Conservation (phyloP, 2,888 invertebrate genomes). For the Mesopsocus fuscifrons region DNA sequence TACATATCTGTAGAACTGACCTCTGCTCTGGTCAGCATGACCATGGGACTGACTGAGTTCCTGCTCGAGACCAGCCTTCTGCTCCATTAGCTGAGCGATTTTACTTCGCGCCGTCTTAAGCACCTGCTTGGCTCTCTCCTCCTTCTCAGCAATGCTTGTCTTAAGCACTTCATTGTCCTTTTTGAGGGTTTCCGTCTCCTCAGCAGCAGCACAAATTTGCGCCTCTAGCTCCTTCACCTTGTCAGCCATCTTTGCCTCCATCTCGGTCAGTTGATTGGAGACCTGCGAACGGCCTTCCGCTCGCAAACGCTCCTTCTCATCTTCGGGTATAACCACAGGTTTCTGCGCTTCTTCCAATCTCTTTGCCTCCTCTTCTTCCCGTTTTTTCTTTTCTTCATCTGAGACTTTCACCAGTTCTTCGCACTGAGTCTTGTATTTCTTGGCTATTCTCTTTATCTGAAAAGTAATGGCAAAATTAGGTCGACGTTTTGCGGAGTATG, state of each 20-base stretch:
- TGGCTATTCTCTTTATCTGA: conserved; percentile 72
- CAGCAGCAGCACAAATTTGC: conserved; percentile 25
- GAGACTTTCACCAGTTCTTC: conserved; percentile 51
- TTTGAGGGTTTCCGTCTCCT: conserved; percentile 43
- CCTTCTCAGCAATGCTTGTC: conserved; percentile 35
- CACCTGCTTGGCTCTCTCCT: conserved; percentile 43
- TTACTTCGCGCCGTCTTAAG: conserved; percentile 55
- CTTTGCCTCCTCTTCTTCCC: conserved; percentile 30
- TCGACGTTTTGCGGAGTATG: too few relatives aligned
- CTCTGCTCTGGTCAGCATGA: conserved; percentile 14
- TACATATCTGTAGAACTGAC: too few relatives aligned
- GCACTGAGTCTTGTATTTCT: conserved; percentile 76
- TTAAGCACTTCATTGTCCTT: conserved; percentile 42
- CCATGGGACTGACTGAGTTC: conserved; percentile 25
- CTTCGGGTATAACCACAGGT: conserved; percentile 21
- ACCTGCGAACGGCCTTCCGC: conserved; percentile 30
- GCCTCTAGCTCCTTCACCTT: conserved; percentile 26
- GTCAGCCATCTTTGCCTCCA: conserved; percentile 28
- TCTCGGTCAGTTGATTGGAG: conserved; percentile 24
- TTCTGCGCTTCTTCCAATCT: conserved; percentile 25
- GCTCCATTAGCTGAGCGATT: conserved; percentile 50
- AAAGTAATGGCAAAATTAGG: conserved; percentile 18
- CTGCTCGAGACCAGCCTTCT: conserved; percentile 38
- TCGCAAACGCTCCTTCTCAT: conserved; percentile 27
- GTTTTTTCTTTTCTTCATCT: conserved; percentile 39